phyloP scores from a whole-genome alignment of 2,113 vertebrate genomes.

The Garra rufa region DNA sequence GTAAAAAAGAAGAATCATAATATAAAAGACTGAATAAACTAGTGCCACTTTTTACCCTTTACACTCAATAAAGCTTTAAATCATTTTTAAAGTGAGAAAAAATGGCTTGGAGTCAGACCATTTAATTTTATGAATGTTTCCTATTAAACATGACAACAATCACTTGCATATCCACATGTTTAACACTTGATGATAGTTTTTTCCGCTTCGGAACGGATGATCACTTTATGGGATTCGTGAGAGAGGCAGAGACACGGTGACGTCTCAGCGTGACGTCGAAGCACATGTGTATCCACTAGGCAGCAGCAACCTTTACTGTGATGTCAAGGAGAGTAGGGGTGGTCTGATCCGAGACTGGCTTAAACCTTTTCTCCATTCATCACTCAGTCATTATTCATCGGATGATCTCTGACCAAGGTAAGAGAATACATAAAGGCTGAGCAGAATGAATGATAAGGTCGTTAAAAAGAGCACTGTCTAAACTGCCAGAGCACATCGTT shows the following conservation, averaged over 20 bases:
- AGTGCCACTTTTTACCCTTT: too few species aligned
- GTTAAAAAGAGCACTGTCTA: neutral
- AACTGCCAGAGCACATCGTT: neutral
- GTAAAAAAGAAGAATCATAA: too few species aligned
- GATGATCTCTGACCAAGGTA: constrained; percentile 26
- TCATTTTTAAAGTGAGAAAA: too few species aligned
- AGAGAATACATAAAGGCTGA: neutral
- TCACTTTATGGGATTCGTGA: too few species aligned
- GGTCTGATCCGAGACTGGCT: neutral
- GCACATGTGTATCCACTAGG: constrained; percentile 21
- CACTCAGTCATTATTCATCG: neutral
- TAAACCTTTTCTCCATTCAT: constrained; percentile 16
- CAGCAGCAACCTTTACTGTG: constrained; percentile 25
- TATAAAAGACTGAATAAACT: too few species aligned
- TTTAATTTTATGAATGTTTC: too few species aligned
- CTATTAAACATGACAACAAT: too few species aligned
- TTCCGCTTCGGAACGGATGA: too few species aligned
- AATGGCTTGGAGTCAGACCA: too few species aligned
- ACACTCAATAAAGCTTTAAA: too few species aligned
- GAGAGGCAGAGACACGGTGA: neutral
- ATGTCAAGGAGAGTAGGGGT: constrained; percentile 41
- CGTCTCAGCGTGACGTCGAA: constrained; percentile 23
- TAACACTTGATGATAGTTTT: too few species aligned
- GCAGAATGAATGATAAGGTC: neutral
- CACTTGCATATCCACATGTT: too few species aligned